A percentile compares a stretch with the other conserved stretches of the same genome.
Conservation (phyloP, 2,113 vertebrate genomes). For the Pteropus alecto region DNA sequence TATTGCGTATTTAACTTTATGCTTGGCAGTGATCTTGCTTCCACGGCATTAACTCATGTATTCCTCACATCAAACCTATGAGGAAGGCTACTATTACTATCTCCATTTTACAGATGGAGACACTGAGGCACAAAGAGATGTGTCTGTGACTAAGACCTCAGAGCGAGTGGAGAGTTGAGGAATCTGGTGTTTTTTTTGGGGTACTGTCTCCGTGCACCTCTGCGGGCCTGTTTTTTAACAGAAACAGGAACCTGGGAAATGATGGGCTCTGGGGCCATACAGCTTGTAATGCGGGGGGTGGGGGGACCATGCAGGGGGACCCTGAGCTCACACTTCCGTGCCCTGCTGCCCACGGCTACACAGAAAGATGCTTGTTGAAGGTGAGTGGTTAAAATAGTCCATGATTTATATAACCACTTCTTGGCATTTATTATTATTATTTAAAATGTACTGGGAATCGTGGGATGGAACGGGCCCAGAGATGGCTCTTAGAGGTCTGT, state of each 20-base stretch:
- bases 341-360: too few species aligned
- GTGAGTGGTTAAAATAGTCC: background rate
- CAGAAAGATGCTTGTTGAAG: background rate
- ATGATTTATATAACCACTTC: background rate
- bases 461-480: background rate
- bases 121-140: background rate
- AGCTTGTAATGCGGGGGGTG: background rate
- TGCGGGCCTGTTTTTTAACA: too few species aligned
- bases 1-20: background rate
- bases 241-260: too few species aligned
- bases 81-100: background rate
- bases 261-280: too few species aligned
- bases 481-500: background rate
- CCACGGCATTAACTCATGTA: background rate
- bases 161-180: too few species aligned
- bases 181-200: too few species aligned
- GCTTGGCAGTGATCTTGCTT: background rate
- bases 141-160: too few species aligned
- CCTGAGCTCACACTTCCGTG: background rate
- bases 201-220: too few species aligned
- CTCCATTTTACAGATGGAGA: background rate
- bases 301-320: background rate
- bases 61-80: background rate
- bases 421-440: slow-evolving; percentile 6
- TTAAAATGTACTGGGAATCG: background rate